Base-by-base conservation (phyloP, 1,140 invertebrate species). In the Ceratina japonica region DNA sequence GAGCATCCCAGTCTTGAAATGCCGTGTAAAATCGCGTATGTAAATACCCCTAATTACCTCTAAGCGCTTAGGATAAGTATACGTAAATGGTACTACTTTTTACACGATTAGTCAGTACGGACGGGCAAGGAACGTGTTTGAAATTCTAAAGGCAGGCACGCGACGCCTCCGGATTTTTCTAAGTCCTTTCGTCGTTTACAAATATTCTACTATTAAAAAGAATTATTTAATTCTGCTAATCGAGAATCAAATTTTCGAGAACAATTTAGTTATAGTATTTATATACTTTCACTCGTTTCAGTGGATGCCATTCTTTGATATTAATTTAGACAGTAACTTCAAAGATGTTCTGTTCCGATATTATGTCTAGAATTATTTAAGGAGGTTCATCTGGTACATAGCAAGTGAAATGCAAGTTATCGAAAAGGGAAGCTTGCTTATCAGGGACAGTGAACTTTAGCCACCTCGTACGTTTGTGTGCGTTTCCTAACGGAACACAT, bases 21-120 rank as follows among this genome's bases (percentile, higher is more conserved):
- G 22, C 24, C 15, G 12, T 56, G 52, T 65, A 58, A 24, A 22
- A 49, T 72, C 37, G 49, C n/a, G 18, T 15, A 64, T 64, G 59
- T 76, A 68, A 58, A 73, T 73, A 79, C 27, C 16, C 54, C 52
- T 18, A 56, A 56, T 49, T 59, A 58, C 49, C 20, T 51, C 61
- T 71, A 62, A 61, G 44, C 22, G 12, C 51, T 52, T 56, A 72
- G 75, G 49, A 49, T 22, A 51, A 27, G 52, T 51, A 5, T 27
- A 27, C 5, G 31, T 74, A 73, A 79, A 52, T 58, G 37, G 16
- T 79, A 79, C 70, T 79, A 79, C 37, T 44, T 79, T 79, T 79
- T 79, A 79, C 70, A 79, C 76, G 18, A 59, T 10, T 44, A 63
- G 51, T 37, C 18, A 71, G 1, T 68, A 54, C 37, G 37, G 15